A percentile compares a stretch with the other conserved stretches of the same genome.
These are phyloP conservation scores for Troglohyphantes excavatus DNA, from an alignment of 2,888 invertebrate genomes.

Conservation along the genomic window DNA sequence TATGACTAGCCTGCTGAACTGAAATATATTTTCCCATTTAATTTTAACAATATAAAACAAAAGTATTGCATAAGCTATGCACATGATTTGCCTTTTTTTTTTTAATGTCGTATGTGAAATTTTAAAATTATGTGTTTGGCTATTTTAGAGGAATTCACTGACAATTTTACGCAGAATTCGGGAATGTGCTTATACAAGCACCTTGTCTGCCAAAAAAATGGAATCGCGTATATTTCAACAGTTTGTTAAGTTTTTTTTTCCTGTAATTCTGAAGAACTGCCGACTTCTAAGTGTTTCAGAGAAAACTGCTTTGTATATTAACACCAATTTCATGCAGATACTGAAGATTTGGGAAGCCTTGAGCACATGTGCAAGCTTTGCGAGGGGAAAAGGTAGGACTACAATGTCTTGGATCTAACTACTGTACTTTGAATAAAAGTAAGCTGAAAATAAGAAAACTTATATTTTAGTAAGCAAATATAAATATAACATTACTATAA, in stretches of 20 bases:
- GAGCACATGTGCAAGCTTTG: conserved; percentile 78
- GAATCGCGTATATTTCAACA: conserved; percentile 58
- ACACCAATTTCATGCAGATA: conserved; percentile 78
- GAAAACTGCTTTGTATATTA: conserved; percentile 40
- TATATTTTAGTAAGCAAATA: not conserved
- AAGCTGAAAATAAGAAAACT: conserved; percentile 52
- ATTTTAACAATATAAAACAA: not conserved
- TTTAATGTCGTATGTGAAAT: not conserved
- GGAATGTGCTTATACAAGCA: not conserved
- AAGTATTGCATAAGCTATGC: not conserved
- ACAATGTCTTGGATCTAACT: conserved; percentile 78
- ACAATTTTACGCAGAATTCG: not conserved
- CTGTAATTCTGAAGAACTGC: conserved; percentile 60
- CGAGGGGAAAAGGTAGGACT: conserved; percentile 71
- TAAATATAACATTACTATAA: too few relatives aligned
- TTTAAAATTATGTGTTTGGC: not conserved
- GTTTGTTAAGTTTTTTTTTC: conserved; percentile 40
- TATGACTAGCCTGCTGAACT: not conserved
- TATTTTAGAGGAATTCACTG: conserved; percentile 3
- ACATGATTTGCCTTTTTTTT: not conserved
- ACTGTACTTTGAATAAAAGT: conserved; percentile 78
- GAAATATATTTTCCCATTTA: not conserved
- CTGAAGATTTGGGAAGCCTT: conserved; percentile 76
- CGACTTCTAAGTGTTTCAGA: conserved; percentile 60
- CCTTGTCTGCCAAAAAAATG: conserved; percentile 76